A percentile compares a stretch with the other conserved stretches of the same genome.
Evolutionary conservation across 2,113 vertebrate genomes (phyloP).

Genomic region (Narcine bancroftii): DNA sequence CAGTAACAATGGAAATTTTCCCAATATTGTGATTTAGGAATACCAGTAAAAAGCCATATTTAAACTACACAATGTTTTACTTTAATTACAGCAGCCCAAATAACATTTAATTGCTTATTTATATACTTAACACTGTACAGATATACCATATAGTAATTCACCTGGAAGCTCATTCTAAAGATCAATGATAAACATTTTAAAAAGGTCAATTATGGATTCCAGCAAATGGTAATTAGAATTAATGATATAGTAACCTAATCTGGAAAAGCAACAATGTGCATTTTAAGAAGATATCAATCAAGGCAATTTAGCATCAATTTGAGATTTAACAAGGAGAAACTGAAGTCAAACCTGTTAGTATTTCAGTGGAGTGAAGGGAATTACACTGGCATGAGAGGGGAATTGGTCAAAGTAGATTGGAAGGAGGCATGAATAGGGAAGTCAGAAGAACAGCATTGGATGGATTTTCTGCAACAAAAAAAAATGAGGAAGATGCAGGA

Average conservation of each 20-base stretch:
- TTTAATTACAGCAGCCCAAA: neutral
- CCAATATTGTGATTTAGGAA: conserved; percentile 18
- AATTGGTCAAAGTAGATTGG: too few relatives aligned
- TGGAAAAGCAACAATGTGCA: too few relatives aligned
- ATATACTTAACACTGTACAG: neutral
- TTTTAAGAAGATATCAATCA: too few relatives aligned
- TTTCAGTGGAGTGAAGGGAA: too few relatives aligned
- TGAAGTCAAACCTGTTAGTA: too few relatives aligned
- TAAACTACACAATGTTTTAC: neutral
- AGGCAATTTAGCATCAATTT: too few relatives aligned
- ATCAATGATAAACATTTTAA: neutral
- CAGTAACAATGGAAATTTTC: conserved; percentile 39
- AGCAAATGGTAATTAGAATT: neutral
- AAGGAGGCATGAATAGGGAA: too few relatives aligned
- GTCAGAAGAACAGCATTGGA: too few relatives aligned
- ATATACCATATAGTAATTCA: neutral
- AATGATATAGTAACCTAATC: neutral
- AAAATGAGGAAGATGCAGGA: too few relatives aligned
- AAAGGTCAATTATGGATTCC: neutral
- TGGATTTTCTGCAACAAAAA: too few relatives aligned
- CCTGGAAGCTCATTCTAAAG: neutral
- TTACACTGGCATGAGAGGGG: too few relatives aligned
- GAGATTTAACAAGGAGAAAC: too few relatives aligned
- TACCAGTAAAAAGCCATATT: neutral
- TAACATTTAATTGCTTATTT: neutral